Percentiles rank a stretch among this genome's conserved stretches.
Conservation (phyloP, 2,888 invertebrate genomes). For the Archips xylosteana region DNA sequence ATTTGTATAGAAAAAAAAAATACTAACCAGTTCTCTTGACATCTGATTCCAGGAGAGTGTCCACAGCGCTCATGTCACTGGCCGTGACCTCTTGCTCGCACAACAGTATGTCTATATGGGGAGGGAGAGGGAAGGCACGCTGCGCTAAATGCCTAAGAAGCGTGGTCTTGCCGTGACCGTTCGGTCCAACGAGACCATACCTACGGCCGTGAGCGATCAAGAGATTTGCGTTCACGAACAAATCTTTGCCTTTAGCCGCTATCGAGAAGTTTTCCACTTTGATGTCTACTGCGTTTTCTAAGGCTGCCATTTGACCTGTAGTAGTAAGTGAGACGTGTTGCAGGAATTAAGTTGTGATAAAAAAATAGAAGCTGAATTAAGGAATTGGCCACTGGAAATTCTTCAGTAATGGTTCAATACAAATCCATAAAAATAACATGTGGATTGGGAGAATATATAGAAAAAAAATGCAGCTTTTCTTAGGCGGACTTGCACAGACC, state of each 20-base stretch:
- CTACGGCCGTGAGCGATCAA: constrained; percentile 96
- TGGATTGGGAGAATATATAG: too few species aligned
- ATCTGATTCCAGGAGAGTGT: constrained; percentile 97
- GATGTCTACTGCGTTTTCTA: constrained; percentile 98
- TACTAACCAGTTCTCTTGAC: constrained; percentile 90
- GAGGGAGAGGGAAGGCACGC: constrained; percentile 96
- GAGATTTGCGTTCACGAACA: constrained; percentile 98
- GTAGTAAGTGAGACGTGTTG: constrained; percentile 24
- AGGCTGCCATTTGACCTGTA: constrained; percentile 89
- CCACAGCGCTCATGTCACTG: constrained; percentile 96
- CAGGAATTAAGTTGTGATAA: neutral
- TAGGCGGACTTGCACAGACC: too few species aligned
- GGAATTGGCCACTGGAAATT: too few species aligned
- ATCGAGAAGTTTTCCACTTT: constrained; percentile 99
- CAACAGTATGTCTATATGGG: constrained; percentile 96
- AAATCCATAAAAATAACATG: too few species aligned
- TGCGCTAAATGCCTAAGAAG: constrained; percentile 96
- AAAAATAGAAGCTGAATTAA: too few species aligned
- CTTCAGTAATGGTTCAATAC: too few species aligned
- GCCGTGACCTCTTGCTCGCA: constrained; percentile 99
- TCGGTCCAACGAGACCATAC: constrained; percentile 99
- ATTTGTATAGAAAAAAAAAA: neutral
- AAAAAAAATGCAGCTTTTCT: too few species aligned
- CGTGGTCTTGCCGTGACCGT: constrained; percentile 99
- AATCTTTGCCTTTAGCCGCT: constrained; percentile 97